Conservation (phyloP, 1,140 invertebrate species). For the Eumaeus atala region DNA sequence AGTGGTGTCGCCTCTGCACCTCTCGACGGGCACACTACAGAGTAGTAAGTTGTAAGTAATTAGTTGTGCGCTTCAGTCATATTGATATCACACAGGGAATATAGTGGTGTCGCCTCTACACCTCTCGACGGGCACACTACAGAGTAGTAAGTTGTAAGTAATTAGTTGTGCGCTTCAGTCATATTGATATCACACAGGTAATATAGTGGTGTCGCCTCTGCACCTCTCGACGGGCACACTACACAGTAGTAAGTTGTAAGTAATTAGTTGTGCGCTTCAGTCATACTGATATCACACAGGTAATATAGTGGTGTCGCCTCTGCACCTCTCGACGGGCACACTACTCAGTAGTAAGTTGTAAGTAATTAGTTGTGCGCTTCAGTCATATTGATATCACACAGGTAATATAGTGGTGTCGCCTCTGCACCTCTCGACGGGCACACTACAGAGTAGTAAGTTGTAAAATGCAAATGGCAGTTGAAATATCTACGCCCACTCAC, state of each 20-base stretch:
- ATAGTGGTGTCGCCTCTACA: background rate
- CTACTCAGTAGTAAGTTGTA: constrained; percentile 69
- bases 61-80: too few species aligned
- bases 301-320: constrained; percentile 36
- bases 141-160: background rate
- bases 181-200: too few species aligned
- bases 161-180: too few species aligned
- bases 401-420: constrained; percentile 37
- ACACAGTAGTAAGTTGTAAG: background rate
- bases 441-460: constrained; percentile 68
- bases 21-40: background rate
- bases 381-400: constrained; percentile 35
- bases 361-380: constrained; percentile 1
- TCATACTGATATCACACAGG: constrained; percentile 37
- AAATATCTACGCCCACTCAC: constrained; percentile 60
- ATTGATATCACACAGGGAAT: too few species aligned
- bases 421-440: too few species aligned
- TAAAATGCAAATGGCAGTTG: constrained; percentile 68
- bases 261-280: background rate
- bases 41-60: background rate
- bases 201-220: background rate
- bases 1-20: background rate
- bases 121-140: background rate
- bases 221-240: background rate
- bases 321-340: too few species aligned